Evolutionary conservation across 2,888 invertebrate genomes (phyloP), one percentile per base, ranked within the genome.

Genomic region (Rhamnusium bicolor): DNA sequence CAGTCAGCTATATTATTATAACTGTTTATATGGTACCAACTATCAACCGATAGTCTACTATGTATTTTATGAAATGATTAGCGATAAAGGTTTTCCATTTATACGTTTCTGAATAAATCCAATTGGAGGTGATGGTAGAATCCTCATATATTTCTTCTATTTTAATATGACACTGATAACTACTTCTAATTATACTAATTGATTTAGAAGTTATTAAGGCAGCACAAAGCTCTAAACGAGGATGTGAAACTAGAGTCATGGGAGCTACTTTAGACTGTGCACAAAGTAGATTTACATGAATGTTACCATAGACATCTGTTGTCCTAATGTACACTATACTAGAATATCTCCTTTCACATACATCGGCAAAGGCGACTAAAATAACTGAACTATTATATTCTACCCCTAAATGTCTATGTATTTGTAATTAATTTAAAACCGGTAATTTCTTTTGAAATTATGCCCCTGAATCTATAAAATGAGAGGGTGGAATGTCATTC

Each of bases 1-100:
- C 53, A 53, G 19, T 53, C 53, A 18, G 53, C 53, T 53, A 53
- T 53, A 21, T 53, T 53, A 18, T 53, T 7, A 8, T 10, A 53
- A 18, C 53, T 53, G 18, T 19, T 53, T 19, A 53, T 10, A 53
- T 53, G 53, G 18, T 53, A 53, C 53, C 53, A 53, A 53, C 19
- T 19, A 21, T 19, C 1, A 18, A 19, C 19, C 19, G 53, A 10
- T 53, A 53, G 2, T 18, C 53, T n/a, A 53, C 19, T 53, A 5
- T 53, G 53, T 10, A 53, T 53, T 53, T 18, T 53, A 19, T 53
- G 1, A 53, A 16, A 18, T 19, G 53, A 21, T 53, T 53, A 1
- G 19, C 53, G 10, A 53, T 16, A 1, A 53, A 53, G 18, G 53
- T 53, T 53, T 53, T 53, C 53, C 53, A 53, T 53, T 18, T 53